Evolutionary conservation across 2,113 vertebrate species (phyloP), one percentile per base, ranked within the genome.

Genomic region (Syngnathus scovelli): DNA sequence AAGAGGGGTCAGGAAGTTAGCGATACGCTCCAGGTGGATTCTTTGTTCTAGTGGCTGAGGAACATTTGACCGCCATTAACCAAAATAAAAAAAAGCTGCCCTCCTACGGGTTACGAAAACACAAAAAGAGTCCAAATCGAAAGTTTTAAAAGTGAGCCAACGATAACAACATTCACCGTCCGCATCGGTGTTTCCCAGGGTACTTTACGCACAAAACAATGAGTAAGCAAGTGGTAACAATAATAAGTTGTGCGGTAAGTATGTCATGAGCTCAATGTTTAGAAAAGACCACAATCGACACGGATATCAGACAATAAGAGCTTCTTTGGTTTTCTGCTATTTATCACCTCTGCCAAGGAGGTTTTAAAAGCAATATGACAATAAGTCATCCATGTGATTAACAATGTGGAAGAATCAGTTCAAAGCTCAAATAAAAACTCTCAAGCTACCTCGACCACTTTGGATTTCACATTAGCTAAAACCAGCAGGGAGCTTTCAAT

Each of bases 1-100:
- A 23, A 4, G 12, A 6, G 23, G 7, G 44, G 18, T 51, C 43
- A 41, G 59, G 59, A 62, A 62, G 61, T 44, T 12, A 66, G 70
- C 86, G 7, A 61, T 9, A 61, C 58, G 85, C 78, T 84, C 79
- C 86, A 88, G 85, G 68, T 82, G 69, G n/a, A 66, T 12, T 27
- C 23, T 55, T 55, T 54, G 11, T 74, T 41, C 44, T 44, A 79
- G 72, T 69, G 72, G 55, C 60, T 80, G 76, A 84, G 76, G 80
- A 78, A 61, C 71, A 75, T 75, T 75, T 84, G 27, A 73, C 61
- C 41, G 18, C n/a, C 6, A 62, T 11, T 21, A 23, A 15, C 12
- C n/a, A 23, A 8, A 62, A 43, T 21, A 43, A 61, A 38, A 61
- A 61, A 61, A 10, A 11, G 8, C 52, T 13, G 27, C 23, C 55